Evolutionary conservation across 2,888 invertebrate genomes (phyloP).

Genomic region (Lypha dubia): DNA sequence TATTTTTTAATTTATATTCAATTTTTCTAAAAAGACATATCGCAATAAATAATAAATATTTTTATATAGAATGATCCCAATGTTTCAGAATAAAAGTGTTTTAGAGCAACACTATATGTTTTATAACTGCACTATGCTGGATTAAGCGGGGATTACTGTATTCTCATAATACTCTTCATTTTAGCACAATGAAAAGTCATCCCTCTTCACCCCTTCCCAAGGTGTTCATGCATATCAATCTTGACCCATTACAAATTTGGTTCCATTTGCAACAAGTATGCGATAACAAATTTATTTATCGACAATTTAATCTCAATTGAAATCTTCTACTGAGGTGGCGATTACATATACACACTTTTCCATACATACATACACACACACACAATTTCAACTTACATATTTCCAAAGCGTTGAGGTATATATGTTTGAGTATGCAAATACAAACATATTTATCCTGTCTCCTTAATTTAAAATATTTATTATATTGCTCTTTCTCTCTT

Average conservation of each 20-base stretch:
- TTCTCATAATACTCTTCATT: background rate
- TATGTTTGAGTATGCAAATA: constrained; percentile 48
- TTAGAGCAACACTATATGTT: too few relatives aligned
- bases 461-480: constrained; percentile 23
- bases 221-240: background rate
- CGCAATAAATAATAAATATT: too few relatives aligned
- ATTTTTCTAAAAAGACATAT: too few relatives aligned
- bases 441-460: constrained; percentile 13
- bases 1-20: too few relatives aligned
- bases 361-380: background rate
- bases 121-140: too few relatives aligned
- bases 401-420: background rate
- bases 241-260: constrained; percentile 8
- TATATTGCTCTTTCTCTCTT: background rate
- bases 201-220: too few relatives aligned
- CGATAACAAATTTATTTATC: background rate
- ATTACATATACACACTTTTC: background rate
- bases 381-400: too few relatives aligned
- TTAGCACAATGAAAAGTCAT: background rate
- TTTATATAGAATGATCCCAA: too few relatives aligned
- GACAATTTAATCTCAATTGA: constrained; percentile 34
- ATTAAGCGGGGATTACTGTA: too few relatives aligned
- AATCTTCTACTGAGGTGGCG: constrained; percentile 52
- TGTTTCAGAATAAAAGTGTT: too few relatives aligned
- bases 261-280: background rate